A percentile compares a stretch with the other conserved stretches of the same genome.
Evolutionary conservation across 2,888 invertebrate species (phyloP).

Genomic region (Apamea monoglypha): DNA sequence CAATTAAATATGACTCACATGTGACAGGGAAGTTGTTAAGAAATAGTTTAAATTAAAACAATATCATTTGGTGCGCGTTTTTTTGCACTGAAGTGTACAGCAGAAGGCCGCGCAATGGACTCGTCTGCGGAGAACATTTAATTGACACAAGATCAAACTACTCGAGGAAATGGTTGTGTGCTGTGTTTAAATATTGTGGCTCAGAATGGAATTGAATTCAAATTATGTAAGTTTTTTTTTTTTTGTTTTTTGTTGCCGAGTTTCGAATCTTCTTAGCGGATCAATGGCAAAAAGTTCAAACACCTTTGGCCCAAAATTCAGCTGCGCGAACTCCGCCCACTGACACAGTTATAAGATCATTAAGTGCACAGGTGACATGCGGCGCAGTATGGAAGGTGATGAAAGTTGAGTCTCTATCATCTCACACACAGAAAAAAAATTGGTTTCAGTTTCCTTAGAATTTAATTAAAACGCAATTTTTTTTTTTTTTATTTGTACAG

Average conservation of each 20-base stretch:
- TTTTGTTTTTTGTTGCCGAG: background rate
- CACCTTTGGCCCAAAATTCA: background rate
- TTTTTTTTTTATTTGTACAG: too few species aligned
- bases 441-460: background rate
- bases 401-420: too few species aligned
- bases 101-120: constrained; percentile 30
- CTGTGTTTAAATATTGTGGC: constrained; percentile 51
- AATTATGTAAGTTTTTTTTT: constrained; percentile 54
- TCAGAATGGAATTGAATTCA: constrained; percentile 59
- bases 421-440: background rate
- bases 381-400: too few species aligned
- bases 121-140: constrained; percentile 47
- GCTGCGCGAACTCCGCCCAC: background rate
- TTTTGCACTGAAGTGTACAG: constrained; percentile 48
- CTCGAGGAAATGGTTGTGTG: constrained; percentile 57
- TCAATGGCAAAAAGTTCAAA: background rate
- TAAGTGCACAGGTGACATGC: too few species aligned
- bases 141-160: constrained; percentile 55
- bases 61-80: constrained; percentile 1
- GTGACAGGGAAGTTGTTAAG: constrained; percentile 16
- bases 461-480: background rate
- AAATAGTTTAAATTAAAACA: constrained; percentile 9
- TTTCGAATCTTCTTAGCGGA: background rate
- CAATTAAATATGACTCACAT: constrained; percentile 9
- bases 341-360: background rate